Evolutionary conservation across 2,113 vertebrate species (phyloP).

Genomic region (Centropus bengalensis): DNA sequence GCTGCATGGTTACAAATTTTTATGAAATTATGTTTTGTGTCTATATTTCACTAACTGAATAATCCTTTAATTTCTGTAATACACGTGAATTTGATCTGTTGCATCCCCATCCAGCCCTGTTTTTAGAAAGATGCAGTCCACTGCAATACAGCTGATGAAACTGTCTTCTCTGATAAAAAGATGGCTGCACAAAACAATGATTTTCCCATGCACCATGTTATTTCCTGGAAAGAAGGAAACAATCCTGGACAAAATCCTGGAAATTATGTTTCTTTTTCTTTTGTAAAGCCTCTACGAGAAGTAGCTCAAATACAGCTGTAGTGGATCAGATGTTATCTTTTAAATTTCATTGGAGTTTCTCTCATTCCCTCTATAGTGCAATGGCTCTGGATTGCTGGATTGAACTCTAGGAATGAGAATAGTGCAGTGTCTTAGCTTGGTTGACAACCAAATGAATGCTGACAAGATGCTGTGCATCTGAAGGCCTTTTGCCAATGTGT

Average conservation of each 20-base stretch:
- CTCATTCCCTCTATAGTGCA: neutral
- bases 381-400: fast-evolving
- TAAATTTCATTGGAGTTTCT: neutral
- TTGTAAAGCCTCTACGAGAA: neutral
- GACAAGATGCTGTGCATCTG: neutral
- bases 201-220: neutral
- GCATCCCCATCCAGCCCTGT: neutral
- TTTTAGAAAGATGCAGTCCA: neutral
- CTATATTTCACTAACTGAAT: neutral
- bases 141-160: fast-evolving
- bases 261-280: neutral
- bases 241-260: neutral
- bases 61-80: neutral
- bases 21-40: neutral
- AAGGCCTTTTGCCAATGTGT: fast-evolving
- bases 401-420: neutral
- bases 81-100: neutral
- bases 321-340: neutral
- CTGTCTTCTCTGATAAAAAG: neutral
- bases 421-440: fast-evolving
- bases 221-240: neutral
- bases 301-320: neutral
- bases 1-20: neutral
- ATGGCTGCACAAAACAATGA: neutral
- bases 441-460: neutral